These are phyloP conservation scores for Epizoanthus fatuus DNA, from an alignment of 92 coral and sea anemone genomes.

Conservation along the genomic window DNA sequence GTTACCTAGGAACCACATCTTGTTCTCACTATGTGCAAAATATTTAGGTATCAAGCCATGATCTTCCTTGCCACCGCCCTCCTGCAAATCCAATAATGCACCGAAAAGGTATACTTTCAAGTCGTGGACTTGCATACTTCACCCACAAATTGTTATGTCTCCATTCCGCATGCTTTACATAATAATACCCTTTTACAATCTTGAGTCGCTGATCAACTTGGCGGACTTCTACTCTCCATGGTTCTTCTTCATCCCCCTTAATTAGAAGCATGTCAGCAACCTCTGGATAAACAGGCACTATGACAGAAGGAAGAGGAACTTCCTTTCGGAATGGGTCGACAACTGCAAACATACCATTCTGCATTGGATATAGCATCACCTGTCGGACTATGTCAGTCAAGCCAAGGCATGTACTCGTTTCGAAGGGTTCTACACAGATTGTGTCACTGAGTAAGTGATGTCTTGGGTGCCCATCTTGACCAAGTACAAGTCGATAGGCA, in stretches of 20 bases:
- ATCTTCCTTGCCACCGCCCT: constrained; percentile 38
- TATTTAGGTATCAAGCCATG: not conserved
- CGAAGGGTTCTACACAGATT: no score
- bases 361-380: constrained; percentile 56
- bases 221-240: constrained; percentile 47
- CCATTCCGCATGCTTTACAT: constrained; percentile 40
- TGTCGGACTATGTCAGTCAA: constrained; percentile 29
- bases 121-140: constrained; percentile 21
- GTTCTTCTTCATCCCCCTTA: constrained; percentile 65
- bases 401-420: no score
- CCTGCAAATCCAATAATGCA: constrained; percentile 23
- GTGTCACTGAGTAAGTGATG: no score
- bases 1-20: no score
- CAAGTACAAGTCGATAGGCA: no score
- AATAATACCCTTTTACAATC: constrained; percentile 38
- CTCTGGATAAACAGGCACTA: constrained; percentile 61
- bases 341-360: constrained; percentile 31
- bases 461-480: no score
- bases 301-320: constrained; percentile 44
- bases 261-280: constrained; percentile 62
- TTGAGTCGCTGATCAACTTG: constrained; percentile 34
- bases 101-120: constrained; percentile 26
- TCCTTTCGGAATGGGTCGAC: constrained; percentile 26
- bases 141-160: constrained; percentile 40
- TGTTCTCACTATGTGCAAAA: no score